Evolutionary conservation across 2,797 vertebrate genomes (phyloP).

Genomic region (Emys orbicularis): DNA sequence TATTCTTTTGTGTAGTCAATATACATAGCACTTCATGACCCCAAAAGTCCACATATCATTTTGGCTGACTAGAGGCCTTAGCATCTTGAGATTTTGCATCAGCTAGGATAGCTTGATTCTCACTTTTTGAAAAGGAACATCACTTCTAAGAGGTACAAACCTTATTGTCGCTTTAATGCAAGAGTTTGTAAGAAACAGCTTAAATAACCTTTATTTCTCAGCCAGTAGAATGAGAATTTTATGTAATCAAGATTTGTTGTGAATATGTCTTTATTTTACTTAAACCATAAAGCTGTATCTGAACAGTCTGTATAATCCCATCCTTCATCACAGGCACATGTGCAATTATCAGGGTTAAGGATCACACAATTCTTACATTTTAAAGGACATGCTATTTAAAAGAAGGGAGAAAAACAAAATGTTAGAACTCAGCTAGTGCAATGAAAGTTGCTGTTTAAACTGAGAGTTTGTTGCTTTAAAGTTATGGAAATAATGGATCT

Average conservation of each 20-base stretch:
- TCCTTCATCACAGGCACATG: fast-evolving
- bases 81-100: neutral
- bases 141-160: neutral
- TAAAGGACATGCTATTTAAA: neutral
- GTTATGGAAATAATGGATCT: neutral
- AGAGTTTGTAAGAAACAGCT: neutral
- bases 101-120: neutral
- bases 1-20: neutral
- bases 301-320: neutral
- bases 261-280: neutral
- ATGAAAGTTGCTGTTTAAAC: neutral
- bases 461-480: neutral
- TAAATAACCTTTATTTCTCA: neutral
- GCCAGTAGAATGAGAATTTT: neutral
- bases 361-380: neutral
- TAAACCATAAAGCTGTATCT: neutral
- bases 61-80: neutral
- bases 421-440: neutral
- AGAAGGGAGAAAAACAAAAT: neutral
- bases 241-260: neutral
- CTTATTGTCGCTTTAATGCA: neutral
- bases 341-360: neutral
- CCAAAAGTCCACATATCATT: neutral
- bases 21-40: neutral
- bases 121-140: neutral